Conservation (phyloP, 2,113 vertebrate genomes). For the Tychaedon coryphoeus region DNA sequence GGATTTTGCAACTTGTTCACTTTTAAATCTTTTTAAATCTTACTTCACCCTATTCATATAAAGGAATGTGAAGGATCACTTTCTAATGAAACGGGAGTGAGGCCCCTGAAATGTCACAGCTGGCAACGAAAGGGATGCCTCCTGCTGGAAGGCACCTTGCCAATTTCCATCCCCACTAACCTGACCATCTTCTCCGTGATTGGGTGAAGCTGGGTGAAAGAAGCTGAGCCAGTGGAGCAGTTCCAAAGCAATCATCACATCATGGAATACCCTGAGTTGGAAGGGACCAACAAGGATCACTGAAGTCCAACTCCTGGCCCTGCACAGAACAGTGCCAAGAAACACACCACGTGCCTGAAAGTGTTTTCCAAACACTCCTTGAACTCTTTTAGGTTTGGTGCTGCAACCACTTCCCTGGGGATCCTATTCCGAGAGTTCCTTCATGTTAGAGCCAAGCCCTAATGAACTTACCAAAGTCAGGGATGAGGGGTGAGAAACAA, state of each 20-base stretch:
- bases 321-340: no score
- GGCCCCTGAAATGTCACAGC: fast-evolving
- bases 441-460: not conserved
- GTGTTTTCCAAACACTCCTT: no score
- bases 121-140: fast-evolving
- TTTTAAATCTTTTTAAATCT: not conserved
- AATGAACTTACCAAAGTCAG: not conserved
- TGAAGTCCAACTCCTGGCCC: no score
- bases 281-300: not conserved
- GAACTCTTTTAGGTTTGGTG: not conserved
- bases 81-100: not conserved
- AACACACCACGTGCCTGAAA: no score
- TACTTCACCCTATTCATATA: not conserved
- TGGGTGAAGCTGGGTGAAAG: not conserved
- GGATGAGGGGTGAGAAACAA: not conserved
- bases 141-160: not conserved
- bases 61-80: not conserved
- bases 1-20: not conserved
- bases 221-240: not conserved
- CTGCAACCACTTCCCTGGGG: fast-evolving
- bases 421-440: not conserved
- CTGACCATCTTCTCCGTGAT: fast-evolving
- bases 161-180: not conserved
- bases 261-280: not conserved
- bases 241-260: not conserved